Evolutionary conservation across 2,888 invertebrate genomes (phyloP).

Genomic region (Drosophila vallismaia): DNA sequence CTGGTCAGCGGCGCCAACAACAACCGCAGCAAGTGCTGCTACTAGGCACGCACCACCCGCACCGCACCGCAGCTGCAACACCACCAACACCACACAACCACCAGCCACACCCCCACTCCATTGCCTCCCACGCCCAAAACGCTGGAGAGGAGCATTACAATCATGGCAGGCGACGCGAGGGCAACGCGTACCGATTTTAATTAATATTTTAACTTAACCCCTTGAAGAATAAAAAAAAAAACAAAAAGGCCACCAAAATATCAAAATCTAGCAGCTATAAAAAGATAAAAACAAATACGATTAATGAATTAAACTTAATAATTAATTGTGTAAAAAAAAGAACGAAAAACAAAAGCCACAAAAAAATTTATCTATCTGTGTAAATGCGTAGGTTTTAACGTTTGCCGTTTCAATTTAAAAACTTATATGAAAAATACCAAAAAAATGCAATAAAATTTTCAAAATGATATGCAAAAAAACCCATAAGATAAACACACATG

Average conservation of each 20-base stretch:
- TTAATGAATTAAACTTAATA: conserved; percentile 51
- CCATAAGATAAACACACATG: conserved; percentile 38
- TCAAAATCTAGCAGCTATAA: conserved; percentile 67
- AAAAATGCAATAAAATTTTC: conserved; percentile 74
- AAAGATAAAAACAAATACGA: conserved; percentile 43
- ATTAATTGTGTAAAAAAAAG: conserved; percentile 52
- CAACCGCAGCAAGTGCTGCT: conserved; percentile 87
- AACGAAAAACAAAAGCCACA: conserved; percentile 44
- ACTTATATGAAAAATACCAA: conserved; percentile 49
- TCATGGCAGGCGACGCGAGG: conserved; percentile 62
- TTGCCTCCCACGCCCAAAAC: conserved; percentile 17
- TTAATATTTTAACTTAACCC: conserved; percentile 75
- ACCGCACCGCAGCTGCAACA: conserved; percentile 23
- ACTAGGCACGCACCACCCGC: conserved; percentile 34
- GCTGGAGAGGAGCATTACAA: conserved; percentile 52
- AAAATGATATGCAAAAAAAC: conserved; percentile 63
- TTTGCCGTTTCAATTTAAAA: conserved; percentile 71
- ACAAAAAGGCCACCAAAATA: conserved; percentile 61
- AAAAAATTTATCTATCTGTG: conserved; percentile 54
- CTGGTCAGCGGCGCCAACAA: conserved; percentile 86
- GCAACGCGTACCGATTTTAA: conserved; percentile 65
- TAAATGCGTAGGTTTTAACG: conserved; percentile 77
- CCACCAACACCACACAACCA: conserved; percentile 14
- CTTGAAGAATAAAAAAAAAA: conserved; percentile 48
- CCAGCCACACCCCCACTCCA: conserved; percentile 16